A percentile compares a stretch with the other conserved stretches of the same genome.
Conservation (phyloP, 1,140 invertebrate genomes). For the Nilaparvata lugens region DNA sequence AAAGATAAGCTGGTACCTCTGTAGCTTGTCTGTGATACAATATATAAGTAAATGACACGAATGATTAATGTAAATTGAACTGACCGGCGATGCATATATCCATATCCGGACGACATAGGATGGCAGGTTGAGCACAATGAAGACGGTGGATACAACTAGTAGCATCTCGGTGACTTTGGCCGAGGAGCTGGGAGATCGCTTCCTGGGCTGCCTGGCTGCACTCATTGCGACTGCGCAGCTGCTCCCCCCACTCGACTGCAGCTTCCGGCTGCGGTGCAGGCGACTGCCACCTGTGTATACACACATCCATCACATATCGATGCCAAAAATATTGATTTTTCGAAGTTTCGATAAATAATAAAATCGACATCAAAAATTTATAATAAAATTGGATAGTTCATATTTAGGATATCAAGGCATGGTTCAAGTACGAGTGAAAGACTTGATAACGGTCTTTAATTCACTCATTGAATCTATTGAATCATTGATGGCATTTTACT, state of each 20-base stretch:
- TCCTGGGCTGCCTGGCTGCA: background rate
- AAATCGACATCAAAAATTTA: no score
- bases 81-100: slow-evolving; percentile 45
- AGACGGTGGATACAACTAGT: slow-evolving; percentile 67
- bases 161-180: slow-evolving; percentile 71
- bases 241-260: no score
- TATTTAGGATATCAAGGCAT: no score
- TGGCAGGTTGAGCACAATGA: slow-evolving; percentile 68
- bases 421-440: no score
- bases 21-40: no score
- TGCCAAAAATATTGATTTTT: background rate
- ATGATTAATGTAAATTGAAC: slow-evolving; percentile 26
- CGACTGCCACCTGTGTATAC: background rate
- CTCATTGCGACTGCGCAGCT: background rate
- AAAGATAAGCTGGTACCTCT: no score
- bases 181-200: slow-evolving; percentile 39
- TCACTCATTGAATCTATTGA: no score
- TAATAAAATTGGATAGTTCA: no score
- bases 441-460: no score
- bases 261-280: background rate
- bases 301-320: slow-evolving; percentile 1
- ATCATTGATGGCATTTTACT: no score
- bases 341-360: no score
- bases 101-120: slow-evolving; percentile 52
- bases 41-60: no score